These are phyloP conservation scores for Xyrichtys novacula DNA, from an alignment of 2,797 vertebrate species.

Conservation along the genomic window DNA sequence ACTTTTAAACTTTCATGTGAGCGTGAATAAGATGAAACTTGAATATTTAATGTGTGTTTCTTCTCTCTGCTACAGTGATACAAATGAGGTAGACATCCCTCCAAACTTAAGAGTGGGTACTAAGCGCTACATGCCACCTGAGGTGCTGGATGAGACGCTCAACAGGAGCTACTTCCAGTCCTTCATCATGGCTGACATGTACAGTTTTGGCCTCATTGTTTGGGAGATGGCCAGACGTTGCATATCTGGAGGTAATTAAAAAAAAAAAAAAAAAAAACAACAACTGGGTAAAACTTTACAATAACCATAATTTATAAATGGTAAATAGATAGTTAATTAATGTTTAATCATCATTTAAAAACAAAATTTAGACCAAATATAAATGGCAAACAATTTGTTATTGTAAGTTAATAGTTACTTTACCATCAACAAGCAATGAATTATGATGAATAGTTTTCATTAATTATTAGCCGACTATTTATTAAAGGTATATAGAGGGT, in stretches of 20 bases:
- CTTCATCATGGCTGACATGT: constrained; percentile 99
- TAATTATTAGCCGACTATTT: no score
- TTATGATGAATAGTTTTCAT: no score
- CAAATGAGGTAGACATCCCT: constrained; percentile 96
- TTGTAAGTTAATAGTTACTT: no score
- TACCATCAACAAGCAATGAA: no score
- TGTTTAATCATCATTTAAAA: no score
- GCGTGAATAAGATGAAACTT: not conserved
- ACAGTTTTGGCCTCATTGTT: constrained; percentile 96
- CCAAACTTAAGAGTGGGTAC: constrained; percentile 95
- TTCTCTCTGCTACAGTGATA: constrained; percentile 84
- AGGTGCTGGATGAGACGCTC: constrained; percentile 95
- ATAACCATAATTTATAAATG: no score
- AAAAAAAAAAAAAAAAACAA: no score
- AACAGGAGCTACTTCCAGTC: constrained; percentile 96
- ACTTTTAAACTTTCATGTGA: not conserved
- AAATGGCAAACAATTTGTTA: no score
- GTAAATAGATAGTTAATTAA: no score
- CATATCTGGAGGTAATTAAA: constrained; percentile 91
- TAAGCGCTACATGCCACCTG: constrained; percentile 98
- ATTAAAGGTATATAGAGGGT: no score
- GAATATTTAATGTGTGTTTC: not conserved
- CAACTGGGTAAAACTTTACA: no score
- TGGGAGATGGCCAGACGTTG: constrained; percentile 96
- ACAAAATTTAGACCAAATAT: no score